Evolutionary conservation across 1,140 invertebrate genomes (phyloP).

Genomic region (Rhizoglyphus robini): DNA sequence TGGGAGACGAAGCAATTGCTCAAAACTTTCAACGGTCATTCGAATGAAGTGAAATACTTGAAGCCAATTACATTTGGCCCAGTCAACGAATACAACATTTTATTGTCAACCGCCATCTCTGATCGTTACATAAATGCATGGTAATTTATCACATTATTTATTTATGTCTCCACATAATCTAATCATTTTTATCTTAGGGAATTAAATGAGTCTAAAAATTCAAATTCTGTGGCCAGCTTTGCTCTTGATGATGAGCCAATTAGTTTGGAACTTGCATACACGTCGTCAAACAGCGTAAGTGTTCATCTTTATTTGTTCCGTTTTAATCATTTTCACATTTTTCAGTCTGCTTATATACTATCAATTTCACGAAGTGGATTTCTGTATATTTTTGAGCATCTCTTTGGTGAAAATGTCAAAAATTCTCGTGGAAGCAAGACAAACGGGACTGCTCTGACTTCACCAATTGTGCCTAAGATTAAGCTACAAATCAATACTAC

Average conservation of each 20-base stretch:
- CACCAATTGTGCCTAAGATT: not conserved
- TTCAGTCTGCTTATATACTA: not conserved
- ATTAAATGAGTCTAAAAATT: not conserved
- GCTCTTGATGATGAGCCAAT: constrained; percentile 7
- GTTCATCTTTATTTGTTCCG: not conserved
- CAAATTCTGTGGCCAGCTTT: not conserved
- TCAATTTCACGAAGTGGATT: not conserved
- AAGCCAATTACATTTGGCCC: not conserved
- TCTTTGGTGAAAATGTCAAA: not conserved
- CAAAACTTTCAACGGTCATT: constrained; percentile 2
- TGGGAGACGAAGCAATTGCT: constrained; percentile 2
- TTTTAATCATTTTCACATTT: not conserved
- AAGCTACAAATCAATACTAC: not conserved
- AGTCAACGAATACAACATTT: not conserved
- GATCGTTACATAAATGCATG: constrained; percentile 8
- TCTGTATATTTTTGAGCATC: constrained; percentile 10
- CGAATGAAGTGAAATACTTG: not conserved
- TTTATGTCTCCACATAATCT: not conserved
- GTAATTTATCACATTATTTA: not conserved
- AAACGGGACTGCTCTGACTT: not conserved
- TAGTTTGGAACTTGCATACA: not conserved
- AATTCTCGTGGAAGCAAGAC: not conserved
- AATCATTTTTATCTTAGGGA: not conserved
- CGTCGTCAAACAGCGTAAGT: not conserved
- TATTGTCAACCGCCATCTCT: not conserved